phyloP scores from a whole-genome alignment of 2,113 vertebrate species.

The Progne subis region DNA sequence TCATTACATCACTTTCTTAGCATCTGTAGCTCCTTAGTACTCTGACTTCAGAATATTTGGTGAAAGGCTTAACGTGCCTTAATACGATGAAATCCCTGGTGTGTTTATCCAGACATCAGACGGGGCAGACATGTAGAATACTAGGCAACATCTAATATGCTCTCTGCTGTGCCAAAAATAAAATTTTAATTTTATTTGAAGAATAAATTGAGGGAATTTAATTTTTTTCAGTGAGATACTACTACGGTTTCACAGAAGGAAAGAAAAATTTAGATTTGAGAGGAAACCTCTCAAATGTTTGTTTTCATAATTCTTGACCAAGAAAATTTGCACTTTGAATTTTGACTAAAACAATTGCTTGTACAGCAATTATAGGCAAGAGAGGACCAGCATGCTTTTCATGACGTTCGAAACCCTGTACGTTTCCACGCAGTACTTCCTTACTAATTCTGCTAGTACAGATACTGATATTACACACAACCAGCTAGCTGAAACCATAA shows the following conservation, averaged over 20 bases:
- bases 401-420: neutral
- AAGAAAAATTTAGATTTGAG: neutral
- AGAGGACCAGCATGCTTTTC: neutral
- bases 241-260: neutral
- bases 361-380: neutral
- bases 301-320: neutral
- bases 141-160: neutral
- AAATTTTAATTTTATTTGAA: neutral
- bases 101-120: neutral
- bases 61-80: neutral
- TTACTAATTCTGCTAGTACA: neutral
- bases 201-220: neutral
- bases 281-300: neutral
- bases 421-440: neutral
- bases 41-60: constrained; percentile 31
- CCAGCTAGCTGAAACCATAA: neutral
- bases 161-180: neutral
- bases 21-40: constrained; percentile 27
- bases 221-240: neutral
- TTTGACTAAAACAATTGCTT: neutral
- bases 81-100: neutral
- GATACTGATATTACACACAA: neutral
- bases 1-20: constrained; percentile 36
- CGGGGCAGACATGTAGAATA: neutral
- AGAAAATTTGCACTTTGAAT: neutral